Evolutionary conservation across 2,113 vertebrate genomes (phyloP).

Genomic region (Gymnarchus niloticus): DNA sequence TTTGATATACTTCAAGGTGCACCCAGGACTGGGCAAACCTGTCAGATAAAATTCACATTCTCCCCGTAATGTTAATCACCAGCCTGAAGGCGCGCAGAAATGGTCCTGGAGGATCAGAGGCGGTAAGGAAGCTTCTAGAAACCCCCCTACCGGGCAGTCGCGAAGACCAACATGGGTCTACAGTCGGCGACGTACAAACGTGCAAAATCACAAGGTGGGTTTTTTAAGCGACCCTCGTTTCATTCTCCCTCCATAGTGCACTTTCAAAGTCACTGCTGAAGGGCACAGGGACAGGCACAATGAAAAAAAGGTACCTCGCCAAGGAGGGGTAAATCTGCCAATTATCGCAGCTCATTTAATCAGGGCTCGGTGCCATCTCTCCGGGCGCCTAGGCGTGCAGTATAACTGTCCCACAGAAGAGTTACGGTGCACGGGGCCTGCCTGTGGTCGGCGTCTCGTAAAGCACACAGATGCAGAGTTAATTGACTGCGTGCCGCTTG

Average conservation of each 20-base stretch:
- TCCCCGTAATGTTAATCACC: neutral
- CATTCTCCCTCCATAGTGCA: constrained; percentile 18
- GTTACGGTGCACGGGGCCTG: constrained; percentile 74
- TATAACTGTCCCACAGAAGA: constrained; percentile 84
- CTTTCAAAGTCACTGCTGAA: constrained; percentile 81
- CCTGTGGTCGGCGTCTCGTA: constrained; percentile 77
- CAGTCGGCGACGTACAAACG: neutral
- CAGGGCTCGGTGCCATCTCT: constrained; percentile 78
- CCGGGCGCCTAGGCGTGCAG: constrained; percentile 68
- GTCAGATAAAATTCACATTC: neutral
- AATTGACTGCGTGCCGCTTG: constrained; percentile 91
- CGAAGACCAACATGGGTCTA: too few species aligned
- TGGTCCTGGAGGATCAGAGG: neutral
- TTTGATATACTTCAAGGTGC: neutral
- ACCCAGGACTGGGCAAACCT: neutral
- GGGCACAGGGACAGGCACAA: constrained; percentile 67
- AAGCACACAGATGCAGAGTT: constrained; percentile 99
- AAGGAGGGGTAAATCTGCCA: constrained; percentile 92
- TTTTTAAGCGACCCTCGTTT: neutral
- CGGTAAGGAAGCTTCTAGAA: neutral
- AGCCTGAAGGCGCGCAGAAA: neutral
- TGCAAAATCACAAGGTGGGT: neutral
- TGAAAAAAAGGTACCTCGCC: constrained; percentile 64
- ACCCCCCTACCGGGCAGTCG: too few species aligned
- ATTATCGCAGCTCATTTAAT: constrained; percentile 89